phyloP scores from a whole-genome alignment of 1,140 invertebrate genomes.

The Drosophila elegans region DNA sequence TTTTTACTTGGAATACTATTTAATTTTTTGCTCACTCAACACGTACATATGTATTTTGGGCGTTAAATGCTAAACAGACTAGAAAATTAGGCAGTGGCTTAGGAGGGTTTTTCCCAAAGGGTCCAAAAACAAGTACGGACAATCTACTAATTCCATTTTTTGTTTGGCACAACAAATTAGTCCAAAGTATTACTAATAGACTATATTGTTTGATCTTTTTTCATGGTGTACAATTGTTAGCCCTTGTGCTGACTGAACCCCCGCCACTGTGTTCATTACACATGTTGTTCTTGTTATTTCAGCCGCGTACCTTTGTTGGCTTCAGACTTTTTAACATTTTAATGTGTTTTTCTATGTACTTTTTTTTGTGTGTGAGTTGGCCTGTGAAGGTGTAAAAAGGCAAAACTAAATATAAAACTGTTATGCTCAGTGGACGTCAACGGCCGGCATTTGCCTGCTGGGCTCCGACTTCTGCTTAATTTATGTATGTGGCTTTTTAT shows the following conservation, averaged over 20 bases:
- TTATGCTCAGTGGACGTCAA: conserved; percentile 79
- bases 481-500: conserved; percentile 60
- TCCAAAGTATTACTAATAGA: too few species aligned
- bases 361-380: conserved; percentile 40
- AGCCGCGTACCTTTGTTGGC: conserved; percentile 72
- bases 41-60: conserved; percentile 63
- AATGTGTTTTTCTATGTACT: conserved; percentile 55
- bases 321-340: conserved; percentile 76
- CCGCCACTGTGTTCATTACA: conserved; percentile 31
- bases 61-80: conserved; percentile 59
- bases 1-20: conserved; percentile 61
- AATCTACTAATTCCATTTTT: too few species aligned
- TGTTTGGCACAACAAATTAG: too few species aligned
- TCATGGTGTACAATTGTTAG: conserved; percentile 1
- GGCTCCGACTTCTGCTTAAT: conserved; percentile 56
- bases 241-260: conserved; percentile 9
- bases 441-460: conserved; percentile 33
- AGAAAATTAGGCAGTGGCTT: conserved; percentile 31
- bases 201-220: too few species aligned
- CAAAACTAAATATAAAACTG: conserved; percentile 75
- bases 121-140: neutral
- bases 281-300: conserved; percentile 60
- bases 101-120: neutral
- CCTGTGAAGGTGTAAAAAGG: conserved; percentile 79
- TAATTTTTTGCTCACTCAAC: conserved; percentile 32